Base-by-base conservation (phyloP, 1,140 invertebrate genomes). In the Triops longicaudatus region DNA sequence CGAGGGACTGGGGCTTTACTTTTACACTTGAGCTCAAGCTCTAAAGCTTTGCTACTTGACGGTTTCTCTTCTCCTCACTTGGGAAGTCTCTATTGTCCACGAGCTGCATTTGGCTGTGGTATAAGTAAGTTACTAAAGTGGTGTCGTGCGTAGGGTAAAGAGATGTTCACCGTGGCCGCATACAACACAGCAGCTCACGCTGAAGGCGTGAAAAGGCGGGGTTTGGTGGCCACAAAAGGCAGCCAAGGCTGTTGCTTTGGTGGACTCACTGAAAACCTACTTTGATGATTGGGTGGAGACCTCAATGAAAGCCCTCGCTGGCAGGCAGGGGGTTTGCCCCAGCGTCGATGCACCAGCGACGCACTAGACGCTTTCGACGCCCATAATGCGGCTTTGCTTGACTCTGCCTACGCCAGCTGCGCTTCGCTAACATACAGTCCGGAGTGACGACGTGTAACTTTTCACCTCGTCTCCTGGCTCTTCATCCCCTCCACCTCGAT, bases 391-490 rank as follows among this genome's bases (percentile, higher is more conserved):
- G 50, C 50, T 63, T 22, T n/a, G 50, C 17, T 63, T 22, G 50
- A 17, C 50, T 22, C 17, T 63, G 50, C 11, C 50, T 22, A 63
- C 14, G 17, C 50, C 50, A 63, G 14, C 17, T 63, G 50, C 50
- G 50, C 50, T 63, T 22, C n/a, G n/a, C 50, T 10, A 37, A 7
- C 43, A 74, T 17, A 37, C 72, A 26, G 31, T 31, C 26, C 26
- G 72, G 26, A 73, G 72, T 73, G 72, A 27, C 72, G 72, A 73
- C 31, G 26, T 72, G 72, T 73, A 27, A 26, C 72, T 73, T 73
- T 73, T 26, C 12, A 26, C 14, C 26, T 73, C 26, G 12, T 73
- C 11, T 72, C 31, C 31, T 7, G 31, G 31, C 31, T 37, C 31
- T 37, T 7, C 2, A 2, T 2, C 7, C 31, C 31, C 2, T 37